These are phyloP conservation scores for Gila orcuttii DNA, from an alignment of 2,113 vertebrate species.

Conservation along the genomic window DNA sequence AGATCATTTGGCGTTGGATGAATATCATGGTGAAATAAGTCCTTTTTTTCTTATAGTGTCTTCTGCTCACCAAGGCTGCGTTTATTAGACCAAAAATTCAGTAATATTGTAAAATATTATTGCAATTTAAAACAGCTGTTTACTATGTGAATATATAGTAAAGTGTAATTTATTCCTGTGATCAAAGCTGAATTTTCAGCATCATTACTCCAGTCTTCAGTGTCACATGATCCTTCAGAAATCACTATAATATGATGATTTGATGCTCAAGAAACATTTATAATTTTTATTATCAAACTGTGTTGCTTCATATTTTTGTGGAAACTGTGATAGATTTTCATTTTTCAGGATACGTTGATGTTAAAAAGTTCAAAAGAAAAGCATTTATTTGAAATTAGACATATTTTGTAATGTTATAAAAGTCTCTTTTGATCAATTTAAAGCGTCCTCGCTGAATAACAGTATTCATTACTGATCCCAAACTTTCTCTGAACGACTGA, in stretches of 20 bases:
- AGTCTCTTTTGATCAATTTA: not conserved
- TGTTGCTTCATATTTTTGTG: too few relatives aligned
- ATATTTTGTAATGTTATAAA: not conserved
- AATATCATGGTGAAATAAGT: too few relatives aligned
- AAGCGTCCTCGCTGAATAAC: not conserved
- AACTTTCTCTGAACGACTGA: not conserved
- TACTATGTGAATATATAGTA: too few relatives aligned
- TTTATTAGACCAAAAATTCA: not conserved
- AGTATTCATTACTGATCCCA: not conserved
- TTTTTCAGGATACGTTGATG: too few relatives aligned
- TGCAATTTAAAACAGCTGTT: not conserved
- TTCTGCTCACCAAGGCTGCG: not conserved
- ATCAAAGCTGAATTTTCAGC: not conserved
- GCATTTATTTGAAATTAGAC: not conserved
- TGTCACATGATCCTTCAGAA: not conserved
- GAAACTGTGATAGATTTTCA: too few relatives aligned
- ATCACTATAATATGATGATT: too few relatives aligned
- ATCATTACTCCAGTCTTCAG: not conserved
- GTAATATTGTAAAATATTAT: not conserved
- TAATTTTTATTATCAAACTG: too few relatives aligned
- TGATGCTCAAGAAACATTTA: too few relatives aligned
- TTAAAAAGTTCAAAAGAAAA: not conserved
- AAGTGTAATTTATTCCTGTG: too few relatives aligned
- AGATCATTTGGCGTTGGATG: too few relatives aligned
- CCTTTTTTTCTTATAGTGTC: too few relatives aligned